phyloP scores from a whole-genome alignment of 2,113 vertebrate species.

The Chaetops frenatus region DNA sequence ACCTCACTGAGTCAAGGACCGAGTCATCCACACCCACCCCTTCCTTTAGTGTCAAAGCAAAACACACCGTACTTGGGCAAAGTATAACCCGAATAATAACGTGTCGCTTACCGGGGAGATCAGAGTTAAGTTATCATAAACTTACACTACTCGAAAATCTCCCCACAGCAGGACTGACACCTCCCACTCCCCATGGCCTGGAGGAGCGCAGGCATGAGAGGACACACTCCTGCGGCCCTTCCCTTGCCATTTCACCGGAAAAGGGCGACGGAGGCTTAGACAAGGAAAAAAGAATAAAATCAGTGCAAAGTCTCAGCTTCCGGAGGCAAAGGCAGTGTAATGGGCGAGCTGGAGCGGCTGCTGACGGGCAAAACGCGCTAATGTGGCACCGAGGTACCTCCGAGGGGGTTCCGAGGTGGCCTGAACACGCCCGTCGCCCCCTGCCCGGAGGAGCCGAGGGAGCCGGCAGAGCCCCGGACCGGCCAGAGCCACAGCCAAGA shows the following conservation, averaged over 20 bases:
- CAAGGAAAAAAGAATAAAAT: not conserved
- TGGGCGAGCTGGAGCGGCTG: too few relatives aligned
- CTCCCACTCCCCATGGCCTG: too few relatives aligned
- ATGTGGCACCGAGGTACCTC: not conserved
- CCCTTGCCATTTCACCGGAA: not conserved
- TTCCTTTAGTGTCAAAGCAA: not conserved
- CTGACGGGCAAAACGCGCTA: not conserved
- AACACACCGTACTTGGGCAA: not conserved
- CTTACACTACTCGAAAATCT: not conserved
- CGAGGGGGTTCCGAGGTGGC: not conserved
- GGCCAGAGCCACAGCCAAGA: rapidly evolving
- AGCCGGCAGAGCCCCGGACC: rapidly evolving
- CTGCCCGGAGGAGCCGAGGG: not conserved
- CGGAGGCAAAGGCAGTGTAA: not conserved
- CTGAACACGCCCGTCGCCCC: not conserved
- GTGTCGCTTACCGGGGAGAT: not conserved
- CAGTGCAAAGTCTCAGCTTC: not conserved
- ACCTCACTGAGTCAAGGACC: not conserved
- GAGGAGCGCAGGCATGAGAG: too few relatives aligned
- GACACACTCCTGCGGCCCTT: not conserved
- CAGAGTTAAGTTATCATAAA: not conserved
- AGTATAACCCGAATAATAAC: not conserved
- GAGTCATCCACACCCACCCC: not conserved
- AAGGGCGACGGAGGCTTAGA: not conserved
- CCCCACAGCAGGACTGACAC: not conserved